Evolutionary conservation across 2,888 invertebrate genomes (phyloP), one percentile per base, ranked within the genome.

Genomic region (Drosophila stalkeri): DNA sequence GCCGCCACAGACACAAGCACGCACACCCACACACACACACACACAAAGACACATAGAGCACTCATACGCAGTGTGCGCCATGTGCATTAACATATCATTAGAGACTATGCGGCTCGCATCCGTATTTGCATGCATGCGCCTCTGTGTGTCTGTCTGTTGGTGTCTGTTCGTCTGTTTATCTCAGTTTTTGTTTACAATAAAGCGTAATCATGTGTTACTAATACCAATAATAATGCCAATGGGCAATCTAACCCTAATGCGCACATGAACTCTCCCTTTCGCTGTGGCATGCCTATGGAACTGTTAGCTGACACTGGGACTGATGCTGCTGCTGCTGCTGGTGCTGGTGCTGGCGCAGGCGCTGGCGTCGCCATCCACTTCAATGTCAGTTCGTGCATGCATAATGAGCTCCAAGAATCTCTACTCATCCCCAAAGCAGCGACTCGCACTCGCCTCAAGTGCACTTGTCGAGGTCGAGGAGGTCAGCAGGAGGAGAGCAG

Each of bases 151-250:
- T 76, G 80, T 76, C n/a, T n/a, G n/a, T n/a, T n/a, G n/a, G 7
- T n/a, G 41, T 8, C 41, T n/a, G 41, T 41, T 76, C 72, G 80
- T 52, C 76, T 85, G 89, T 85, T 89, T 87, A 85, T 89, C 73
- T 77, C 57, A 39, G 88, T 77, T 75, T 86, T 89, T 87, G 86
- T 87, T 89, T 87, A 87, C 89, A 89, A 72, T 78, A 77, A 75
- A 87, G 79, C 82, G 88, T 89, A 87, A 87, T 87, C 89, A 87
- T 87, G 86, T 89, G 86, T 85, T 87, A 89, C 86, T 81, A 86
- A 85, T 85, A 85, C 85, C 89, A 89, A 89, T 89, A 85, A 89
- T 89, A 85, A 77, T 64, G 81, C 62, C 83, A 75, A 80, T 80
- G 83, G 84, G 84, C 89, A 69, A 76, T 82, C 70, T 88, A 85